These are phyloP conservation scores for Gari tellinella DNA, from an alignment of 2,888 invertebrate species.

Conservation along the genomic window DNA sequence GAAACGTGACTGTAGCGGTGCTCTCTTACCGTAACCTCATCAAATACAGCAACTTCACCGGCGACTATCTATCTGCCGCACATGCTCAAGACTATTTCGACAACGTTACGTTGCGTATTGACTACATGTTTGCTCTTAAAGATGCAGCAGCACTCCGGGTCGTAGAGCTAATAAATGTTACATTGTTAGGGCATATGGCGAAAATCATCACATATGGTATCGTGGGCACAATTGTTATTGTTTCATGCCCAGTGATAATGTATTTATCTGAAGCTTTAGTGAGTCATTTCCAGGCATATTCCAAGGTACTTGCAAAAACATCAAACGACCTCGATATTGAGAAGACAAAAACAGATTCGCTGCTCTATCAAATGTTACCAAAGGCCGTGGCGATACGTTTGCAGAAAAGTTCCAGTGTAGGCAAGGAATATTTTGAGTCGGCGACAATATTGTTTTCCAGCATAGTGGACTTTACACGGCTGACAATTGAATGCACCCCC, in stretches of 20 bases:
- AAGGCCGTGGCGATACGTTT: slow-evolving; percentile 61
- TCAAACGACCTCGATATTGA: slow-evolving; percentile 64
- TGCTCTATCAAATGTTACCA: slow-evolving; percentile 73
- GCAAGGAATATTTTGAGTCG: slow-evolving; percentile 67
- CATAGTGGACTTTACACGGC: slow-evolving; percentile 59
- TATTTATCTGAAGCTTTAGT: slow-evolving; percentile 49
- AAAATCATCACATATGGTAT: slow-evolving; percentile 52
- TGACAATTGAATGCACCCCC: slow-evolving; percentile 49
- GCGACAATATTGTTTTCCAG: slow-evolving; percentile 69
- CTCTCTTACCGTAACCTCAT: slow-evolving; percentile 12
- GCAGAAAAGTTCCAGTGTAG: slow-evolving; percentile 55
- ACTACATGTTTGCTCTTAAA: slow-evolving; percentile 92
- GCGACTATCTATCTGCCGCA: slow-evolving; percentile 85
- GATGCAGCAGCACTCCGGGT: slow-evolving; percentile 56
- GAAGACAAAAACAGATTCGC: slow-evolving; percentile 56
- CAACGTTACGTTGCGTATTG: slow-evolving; percentile 92
- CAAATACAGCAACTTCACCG: slow-evolving; percentile 18
- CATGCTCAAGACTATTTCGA: slow-evolving; percentile 93
- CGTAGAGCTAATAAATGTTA: slow-evolving; percentile 47
- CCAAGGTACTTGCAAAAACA: slow-evolving; percentile 64
- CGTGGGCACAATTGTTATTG: slow-evolving; percentile 39
- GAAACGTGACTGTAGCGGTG: slow-evolving; percentile 18
- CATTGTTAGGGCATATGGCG: slow-evolving; percentile 84
- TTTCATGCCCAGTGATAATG: slow-evolving; percentile 53
- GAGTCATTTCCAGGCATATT: slow-evolving; percentile 68